Evolutionary conservation across 2,113 vertebrate species (phyloP), one percentile per base, ranked within the genome.

Genomic region (Ailurus styani): DNA sequence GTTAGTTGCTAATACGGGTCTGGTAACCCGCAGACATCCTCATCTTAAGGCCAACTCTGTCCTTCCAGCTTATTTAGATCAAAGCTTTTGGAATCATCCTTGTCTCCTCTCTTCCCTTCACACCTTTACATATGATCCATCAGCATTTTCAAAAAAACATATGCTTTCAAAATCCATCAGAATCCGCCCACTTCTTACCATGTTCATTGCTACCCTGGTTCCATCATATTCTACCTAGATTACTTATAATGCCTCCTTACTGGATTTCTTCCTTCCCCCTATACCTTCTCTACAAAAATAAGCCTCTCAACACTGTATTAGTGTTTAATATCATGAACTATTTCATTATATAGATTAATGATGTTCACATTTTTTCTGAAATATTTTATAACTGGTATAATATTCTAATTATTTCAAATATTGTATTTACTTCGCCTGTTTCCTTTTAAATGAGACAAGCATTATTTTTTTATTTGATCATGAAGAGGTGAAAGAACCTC

Each of bases 391-490:
- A 25, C 7, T 70, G 7, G 7, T 62, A 72, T 7, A 78, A 90
- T 95, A 40, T 68, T 6, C 45, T 66, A 57, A 21, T 60, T 82
- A 57, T 84, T 60, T 88, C 29, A 90, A 92, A 78, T 87, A 64
- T 82, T 64, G 78, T 88, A 85, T 52, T 82, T 45, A 87, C 3
- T 64, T 79, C 17, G 13, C 15, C 14, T 20, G 1, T 34, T 84
- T 87, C 14, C 12, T 78, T 73, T 52, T 18, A 47, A 81, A 90
- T 8, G 10, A 23, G 2, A 34, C 50, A 14, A 0, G 3, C 12
- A 10, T 91, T 66, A 23, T 64, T 93, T 91, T 73, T 54, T 87
- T n/a, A 79, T 81, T 70, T 88, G 18, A 77, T 13, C 25, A 95
- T 47, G 27, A 55, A 93, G 79, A 93, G 50, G 34, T 91, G 4